These are phyloP conservation scores for Boleophthalmus pectinirostris DNA, from an alignment of 2,113 vertebrate genomes.

Conservation along the genomic window DNA sequence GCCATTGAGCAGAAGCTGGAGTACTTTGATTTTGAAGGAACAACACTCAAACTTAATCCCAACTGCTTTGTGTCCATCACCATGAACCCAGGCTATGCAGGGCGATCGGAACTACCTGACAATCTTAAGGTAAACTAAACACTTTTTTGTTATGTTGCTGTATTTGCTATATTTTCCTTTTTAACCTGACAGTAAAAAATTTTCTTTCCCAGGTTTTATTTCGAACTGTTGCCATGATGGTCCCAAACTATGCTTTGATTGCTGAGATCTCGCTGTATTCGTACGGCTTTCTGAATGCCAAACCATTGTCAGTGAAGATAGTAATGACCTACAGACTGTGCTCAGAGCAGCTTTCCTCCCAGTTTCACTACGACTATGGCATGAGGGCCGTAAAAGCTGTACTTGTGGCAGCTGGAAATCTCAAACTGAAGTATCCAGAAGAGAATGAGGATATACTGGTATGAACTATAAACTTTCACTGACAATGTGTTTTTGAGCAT, in stretches of 20 bases:
- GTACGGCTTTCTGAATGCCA: conserved; percentile 93
- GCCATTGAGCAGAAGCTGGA: conserved; percentile 88
- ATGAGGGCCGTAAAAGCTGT: conserved; percentile 98
- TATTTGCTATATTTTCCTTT: no score
- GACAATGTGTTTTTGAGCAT: background rate
- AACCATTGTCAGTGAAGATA: conserved; percentile 95
- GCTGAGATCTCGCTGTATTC: conserved; percentile 97
- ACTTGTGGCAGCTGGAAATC: conserved; percentile 93
- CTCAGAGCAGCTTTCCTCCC: conserved; percentile 96
- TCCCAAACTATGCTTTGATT: conserved; percentile 96
- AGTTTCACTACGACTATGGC: conserved; percentile 97
- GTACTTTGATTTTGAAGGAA: conserved; percentile 92
- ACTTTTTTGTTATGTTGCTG: background rate
- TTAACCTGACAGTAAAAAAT: background rate
- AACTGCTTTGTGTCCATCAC: conserved; percentile 99
- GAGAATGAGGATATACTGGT: conserved; percentile 96
- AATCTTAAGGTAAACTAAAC: conserved; percentile 88
- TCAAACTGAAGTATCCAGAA: conserved; percentile 90
- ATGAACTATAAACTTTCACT: conserved; percentile 25
- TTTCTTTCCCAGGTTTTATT: conserved; percentile 87
- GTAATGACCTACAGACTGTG: conserved; percentile 98
- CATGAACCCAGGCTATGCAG: conserved; percentile 98
- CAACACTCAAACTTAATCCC: conserved; percentile 91
- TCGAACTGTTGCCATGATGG: conserved; percentile 98
- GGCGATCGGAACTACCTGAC: conserved; percentile 95